Evolutionary conservation across 2,113 vertebrate genomes (phyloP).

Genomic region (Picathartes gymnocephalus): DNA sequence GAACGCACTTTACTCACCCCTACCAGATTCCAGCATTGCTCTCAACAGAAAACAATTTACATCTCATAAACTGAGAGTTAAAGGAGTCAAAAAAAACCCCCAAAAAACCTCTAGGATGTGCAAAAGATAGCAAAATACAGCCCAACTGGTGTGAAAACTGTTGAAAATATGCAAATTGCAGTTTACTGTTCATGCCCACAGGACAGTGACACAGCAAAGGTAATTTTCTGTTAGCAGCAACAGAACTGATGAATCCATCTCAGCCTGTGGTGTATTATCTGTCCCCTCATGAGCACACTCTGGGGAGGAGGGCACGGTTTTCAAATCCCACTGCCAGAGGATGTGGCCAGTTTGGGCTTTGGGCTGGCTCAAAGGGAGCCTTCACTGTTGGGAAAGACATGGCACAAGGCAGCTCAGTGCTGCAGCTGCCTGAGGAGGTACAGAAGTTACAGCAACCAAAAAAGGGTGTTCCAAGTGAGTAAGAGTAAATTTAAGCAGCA

Average conservation of each 20-base stretch:
- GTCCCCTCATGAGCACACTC: neutral
- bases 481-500: neutral
- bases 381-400: neutral
- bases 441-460: neutral
- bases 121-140: neutral
- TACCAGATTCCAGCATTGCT: neutral
- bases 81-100: neutral
- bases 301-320: neutral
- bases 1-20: neutral
- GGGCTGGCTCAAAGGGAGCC: neutral
- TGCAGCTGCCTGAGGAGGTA: neutral
- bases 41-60: neutral
- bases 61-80: neutral
- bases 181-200: neutral
- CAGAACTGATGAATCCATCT: neutral
- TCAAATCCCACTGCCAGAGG: neutral
- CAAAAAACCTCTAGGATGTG: neutral
- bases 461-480: neutral
- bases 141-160: neutral
- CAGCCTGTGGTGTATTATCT: neutral
- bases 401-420: neutral
- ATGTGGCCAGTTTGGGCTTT: neutral
- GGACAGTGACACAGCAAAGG: neutral
- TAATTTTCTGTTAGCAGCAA: neutral
- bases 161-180: neutral